These are phyloP conservation scores for Gymnothorax javanicus DNA, from an alignment of 2,797 vertebrate genomes.

Conservation along the genomic window DNA sequence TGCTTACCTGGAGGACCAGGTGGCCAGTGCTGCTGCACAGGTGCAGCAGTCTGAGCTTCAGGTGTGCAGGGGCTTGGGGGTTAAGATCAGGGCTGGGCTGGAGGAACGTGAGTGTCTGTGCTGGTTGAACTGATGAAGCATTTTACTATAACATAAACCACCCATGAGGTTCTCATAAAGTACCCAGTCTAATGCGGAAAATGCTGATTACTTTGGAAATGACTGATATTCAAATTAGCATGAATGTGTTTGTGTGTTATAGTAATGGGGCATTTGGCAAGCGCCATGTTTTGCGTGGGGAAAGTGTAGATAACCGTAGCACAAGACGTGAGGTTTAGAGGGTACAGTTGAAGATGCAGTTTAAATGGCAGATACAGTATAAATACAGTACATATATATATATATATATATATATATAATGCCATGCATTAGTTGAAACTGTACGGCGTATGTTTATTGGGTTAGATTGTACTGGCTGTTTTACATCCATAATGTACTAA, in stretches of 20 bases:
- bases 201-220: neutral
- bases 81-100: neutral
- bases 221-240: neutral
- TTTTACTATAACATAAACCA: neutral
- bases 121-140: neutral
- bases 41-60: constrained; percentile 94
- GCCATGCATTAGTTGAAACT: neutral
- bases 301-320: neutral
- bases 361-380: too few relatives aligned
- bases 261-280: neutral
- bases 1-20: constrained; percentile 91
- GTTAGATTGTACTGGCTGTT: neutral
- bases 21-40: constrained; percentile 91
- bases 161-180: neutral
- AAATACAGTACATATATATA: too few relatives aligned
- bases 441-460: neutral
- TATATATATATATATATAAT: too few relatives aligned
- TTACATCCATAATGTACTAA: neutral
- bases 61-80: constrained; percentile 65
- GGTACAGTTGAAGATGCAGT: neutral
- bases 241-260: neutral
- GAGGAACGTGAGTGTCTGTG: neutral
- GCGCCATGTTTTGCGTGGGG: neutral
- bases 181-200: neutral
- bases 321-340: neutral